Evolutionary conservation across 2,113 vertebrate genomes (phyloP).

Genomic region (Amblyopsis rosae): DNA sequence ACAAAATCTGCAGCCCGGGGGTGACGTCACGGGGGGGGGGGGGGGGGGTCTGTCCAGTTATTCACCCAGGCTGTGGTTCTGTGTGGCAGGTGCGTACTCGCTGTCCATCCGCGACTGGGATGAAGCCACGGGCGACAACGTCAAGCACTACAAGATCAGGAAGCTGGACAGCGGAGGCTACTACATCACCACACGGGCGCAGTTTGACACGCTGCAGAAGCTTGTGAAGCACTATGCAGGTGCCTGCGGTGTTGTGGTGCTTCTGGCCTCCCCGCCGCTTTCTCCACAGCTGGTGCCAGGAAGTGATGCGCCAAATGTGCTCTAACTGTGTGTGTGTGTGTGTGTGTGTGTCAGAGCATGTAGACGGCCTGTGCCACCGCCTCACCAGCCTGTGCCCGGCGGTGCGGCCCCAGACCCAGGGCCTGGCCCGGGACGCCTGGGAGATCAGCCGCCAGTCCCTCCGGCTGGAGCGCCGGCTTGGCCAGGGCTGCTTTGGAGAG

Average conservation of each 20-base stretch:
- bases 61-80: background rate
- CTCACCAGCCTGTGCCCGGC: conserved; percentile 96
- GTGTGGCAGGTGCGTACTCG: conserved; percentile 88
- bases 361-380: conserved; percentile 95
- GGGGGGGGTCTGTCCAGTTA: background rate
- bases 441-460: conserved; percentile 97
- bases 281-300: background rate
- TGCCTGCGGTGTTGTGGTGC: conserved; percentile 34
- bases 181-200: conserved; percentile 97
- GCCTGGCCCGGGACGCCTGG: conserved; percentile 97
- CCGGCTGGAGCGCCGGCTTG: conserved; percentile 93
- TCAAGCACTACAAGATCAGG: conserved; percentile 99
- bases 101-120: conserved; percentile 99
- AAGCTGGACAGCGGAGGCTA: conserved; percentile 98
- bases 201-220: conserved; percentile 96
- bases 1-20: background rate
- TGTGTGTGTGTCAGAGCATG: conserved; percentile 81
- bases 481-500: conserved; percentile 98
- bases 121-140: conserved; percentile 94
- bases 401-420: conserved; percentile 98
- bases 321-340: background rate
- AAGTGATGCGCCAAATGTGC: background rate
- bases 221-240: conserved; percentile 97
- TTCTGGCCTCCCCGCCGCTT: background rate
- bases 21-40: background rate